These are phyloP conservation scores for Aspidiotus destructor DNA, from an alignment of 2,888 invertebrate species.

Conservation along the genomic window DNA sequence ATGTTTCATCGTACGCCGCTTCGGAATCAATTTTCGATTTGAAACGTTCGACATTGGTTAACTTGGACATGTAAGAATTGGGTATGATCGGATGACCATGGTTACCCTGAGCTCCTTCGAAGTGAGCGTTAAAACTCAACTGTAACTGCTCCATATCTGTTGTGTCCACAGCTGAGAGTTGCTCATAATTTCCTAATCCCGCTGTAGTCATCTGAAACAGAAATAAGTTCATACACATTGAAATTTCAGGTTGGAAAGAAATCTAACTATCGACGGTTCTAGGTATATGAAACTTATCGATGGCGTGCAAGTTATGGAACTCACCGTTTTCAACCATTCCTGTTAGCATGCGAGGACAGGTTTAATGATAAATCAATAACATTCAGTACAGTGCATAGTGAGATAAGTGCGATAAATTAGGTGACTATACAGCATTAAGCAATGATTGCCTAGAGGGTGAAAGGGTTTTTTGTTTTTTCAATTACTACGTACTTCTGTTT, in stretches of 20 bases:
- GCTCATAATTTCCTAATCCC: slow-evolving; percentile 21
- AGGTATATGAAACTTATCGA: background rate
- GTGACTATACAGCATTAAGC: background rate
- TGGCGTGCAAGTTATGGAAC: background rate
- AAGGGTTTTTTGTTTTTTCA: background rate
- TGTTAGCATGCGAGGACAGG: slow-evolving; percentile 21
- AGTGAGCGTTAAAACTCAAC: slow-evolving; percentile 21
- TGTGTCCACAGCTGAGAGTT: slow-evolving; percentile 14
- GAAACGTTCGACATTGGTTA: background rate
- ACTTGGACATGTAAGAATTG: background rate
- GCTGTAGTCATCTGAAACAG: slow-evolving; percentile 20
- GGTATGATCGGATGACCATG: slow-evolving; percentile 8
- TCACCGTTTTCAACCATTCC: slow-evolving; percentile 31
- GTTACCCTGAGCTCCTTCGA: slow-evolving; percentile 13
- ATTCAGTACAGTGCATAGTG: background rate
- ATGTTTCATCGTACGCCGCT: background rate
- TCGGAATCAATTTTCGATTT: background rate
- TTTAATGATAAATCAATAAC: background rate
- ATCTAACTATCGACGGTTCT: background rate
- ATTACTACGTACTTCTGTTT: slow-evolving; percentile 22
- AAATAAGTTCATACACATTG: background rate
- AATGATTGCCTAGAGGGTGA: background rate
- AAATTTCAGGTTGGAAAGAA: background rate
- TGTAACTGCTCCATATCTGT: slow-evolving; percentile 26
- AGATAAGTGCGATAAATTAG: background rate